Base-by-base conservation (phyloP, 2,113 vertebrate genomes). In the Otolemur garnettii region DNA sequence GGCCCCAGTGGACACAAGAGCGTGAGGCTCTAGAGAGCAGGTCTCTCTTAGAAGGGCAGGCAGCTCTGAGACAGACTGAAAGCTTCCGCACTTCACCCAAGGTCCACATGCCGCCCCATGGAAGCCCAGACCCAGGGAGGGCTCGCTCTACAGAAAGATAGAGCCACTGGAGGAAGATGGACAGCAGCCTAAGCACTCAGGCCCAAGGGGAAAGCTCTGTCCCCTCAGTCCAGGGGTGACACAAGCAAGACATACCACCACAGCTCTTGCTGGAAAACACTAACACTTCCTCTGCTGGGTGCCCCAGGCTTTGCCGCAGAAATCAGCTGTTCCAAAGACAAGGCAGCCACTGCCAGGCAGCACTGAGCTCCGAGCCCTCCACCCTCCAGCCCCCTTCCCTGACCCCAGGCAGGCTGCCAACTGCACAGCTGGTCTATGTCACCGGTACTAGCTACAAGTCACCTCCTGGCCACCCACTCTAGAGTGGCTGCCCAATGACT, bases 381-480 rank as follows among this genome's bases (percentile, higher is more conserved):
- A 0, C 21, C 38, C 1, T 1, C 3, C 7, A 17, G 11, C 10
- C 5, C 18, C 38, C 45, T 24, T 38, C 12, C 5, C 59, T 45
- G 2, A 2, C 15, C 21, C 59, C 30, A 28, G 4, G 22, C 62
- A 79, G 42, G 62, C 28, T 1, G 69, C 1, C 19, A 35, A 50
- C 55, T 2, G 0, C 66, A n/a, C 1, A 0, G 17, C 42, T 55
- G 57, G 21, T 26, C 64, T 1, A 35, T 24, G 50, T 21, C 7
- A 10, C 45, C 0, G 0, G 21, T 0, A 8, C 42, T 19, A 7
- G 88, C 93, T 5, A 30, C 8, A 18, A 4, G 11, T 2, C 30
- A 7, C 26, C 62, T 45, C 50, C 82, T 0, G 64, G 64, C 19
- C 19, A 2, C 33, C 3, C 4, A 3, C 2, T 75, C 33, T 30